Conservation (phyloP, 2,797 vertebrate genomes). For the Myotis findleyi region DNA sequence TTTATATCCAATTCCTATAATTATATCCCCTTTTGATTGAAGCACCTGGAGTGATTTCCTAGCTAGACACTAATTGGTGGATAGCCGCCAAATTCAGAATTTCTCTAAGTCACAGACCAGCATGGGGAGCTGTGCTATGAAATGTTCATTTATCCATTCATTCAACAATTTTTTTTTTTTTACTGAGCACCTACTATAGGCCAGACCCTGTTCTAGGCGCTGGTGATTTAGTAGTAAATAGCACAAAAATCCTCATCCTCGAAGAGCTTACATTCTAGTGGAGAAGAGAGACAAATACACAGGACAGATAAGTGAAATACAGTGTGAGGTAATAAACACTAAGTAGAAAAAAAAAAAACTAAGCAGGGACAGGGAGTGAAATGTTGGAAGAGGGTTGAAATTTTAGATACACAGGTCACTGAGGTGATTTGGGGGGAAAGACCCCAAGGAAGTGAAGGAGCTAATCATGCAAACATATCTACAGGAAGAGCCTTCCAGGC, state of each 20-base stretch:
- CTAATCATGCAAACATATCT: background rate
- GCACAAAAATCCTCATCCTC: background rate
- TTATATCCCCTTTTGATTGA: background rate
- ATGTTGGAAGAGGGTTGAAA: background rate
- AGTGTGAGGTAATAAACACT: background rate
- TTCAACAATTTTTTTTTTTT: background rate
- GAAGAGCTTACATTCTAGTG: background rate
- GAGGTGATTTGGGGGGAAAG: background rate
- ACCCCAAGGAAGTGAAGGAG: background rate
- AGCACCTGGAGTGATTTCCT: background rate
- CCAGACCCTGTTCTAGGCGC: background rate
- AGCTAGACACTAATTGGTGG: background rate
- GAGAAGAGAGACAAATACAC: background rate
- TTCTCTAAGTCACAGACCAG: background rate
- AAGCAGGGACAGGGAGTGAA: background rate
- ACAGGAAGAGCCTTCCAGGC: background rate
- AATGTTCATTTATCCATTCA: background rate
- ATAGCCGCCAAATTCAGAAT: background rate
- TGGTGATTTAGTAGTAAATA: background rate
- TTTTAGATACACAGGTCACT: background rate
- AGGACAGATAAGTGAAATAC: slow-evolving; percentile 6
- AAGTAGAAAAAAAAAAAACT: background rate
- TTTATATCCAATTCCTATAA: slow-evolving; percentile 9
- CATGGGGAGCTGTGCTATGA: background rate
- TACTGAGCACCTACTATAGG: background rate